Percentiles rank a stretch among this genome's conserved stretches.
Evolutionary conservation across 2,113 vertebrate species (phyloP).

Genomic region (Neogobius melanostomus): DNA sequence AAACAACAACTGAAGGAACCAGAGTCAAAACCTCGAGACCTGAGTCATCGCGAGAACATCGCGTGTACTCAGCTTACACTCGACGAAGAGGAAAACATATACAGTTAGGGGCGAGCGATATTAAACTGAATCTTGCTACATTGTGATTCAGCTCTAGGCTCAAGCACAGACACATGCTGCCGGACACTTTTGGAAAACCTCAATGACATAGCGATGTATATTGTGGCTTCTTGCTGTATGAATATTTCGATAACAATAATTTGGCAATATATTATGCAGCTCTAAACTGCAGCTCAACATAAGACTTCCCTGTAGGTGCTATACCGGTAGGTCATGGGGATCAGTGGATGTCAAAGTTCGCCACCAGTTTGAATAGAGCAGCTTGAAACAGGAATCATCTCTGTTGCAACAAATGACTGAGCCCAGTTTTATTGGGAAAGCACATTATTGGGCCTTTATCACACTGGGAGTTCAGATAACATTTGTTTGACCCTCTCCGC

Average conservation of each 20-base stretch:
- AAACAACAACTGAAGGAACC: constrained; percentile 51
- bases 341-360: constrained; percentile 40
- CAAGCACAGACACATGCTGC: no score
- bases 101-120: background rate
- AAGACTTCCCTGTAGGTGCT: constrained; percentile 22
- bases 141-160: no score
- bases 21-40: background rate
- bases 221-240: no score
- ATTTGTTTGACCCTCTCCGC: background rate
- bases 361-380: background rate
- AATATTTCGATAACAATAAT: no score
- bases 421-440: background rate
- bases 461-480: background rate
- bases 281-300: constrained; percentile 18
- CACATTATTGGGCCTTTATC: background rate
- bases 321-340: background rate
- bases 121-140: no score
- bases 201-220: no score
- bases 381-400: constrained; percentile 8
- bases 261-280: no score
- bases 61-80: background rate
- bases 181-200: no score
- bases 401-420: background rate
- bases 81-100: background rate
- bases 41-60: background rate